phyloP scores from a whole-genome alignment of 2,888 invertebrate genomes.

The Morpho deidamia region DNA sequence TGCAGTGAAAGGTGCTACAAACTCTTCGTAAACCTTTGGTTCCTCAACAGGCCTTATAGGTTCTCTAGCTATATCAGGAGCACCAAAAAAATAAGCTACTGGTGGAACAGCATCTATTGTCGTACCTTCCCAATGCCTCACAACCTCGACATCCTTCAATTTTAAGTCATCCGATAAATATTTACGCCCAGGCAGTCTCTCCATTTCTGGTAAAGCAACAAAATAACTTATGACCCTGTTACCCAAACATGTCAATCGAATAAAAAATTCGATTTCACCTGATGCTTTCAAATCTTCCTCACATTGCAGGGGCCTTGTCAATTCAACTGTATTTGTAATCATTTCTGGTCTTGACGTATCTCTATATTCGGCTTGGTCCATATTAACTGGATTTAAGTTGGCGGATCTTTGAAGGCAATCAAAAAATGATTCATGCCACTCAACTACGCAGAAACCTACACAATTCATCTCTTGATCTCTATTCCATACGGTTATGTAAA shows the following conservation, averaged over 20 bases:
- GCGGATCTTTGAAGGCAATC: constrained; percentile 49
- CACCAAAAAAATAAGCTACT: constrained; percentile 63
- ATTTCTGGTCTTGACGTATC: constrained; percentile 54
- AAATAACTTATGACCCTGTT: constrained; percentile 59
- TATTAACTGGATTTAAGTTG: constrained; percentile 57
- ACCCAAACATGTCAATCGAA: constrained; percentile 60
- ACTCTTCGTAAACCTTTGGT: constrained; percentile 51
- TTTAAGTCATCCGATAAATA: constrained; percentile 60
- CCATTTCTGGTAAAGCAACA: constrained; percentile 65
- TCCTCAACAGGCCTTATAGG: constrained; percentile 53
- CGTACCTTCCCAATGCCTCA: constrained; percentile 69
- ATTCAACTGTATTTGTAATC: constrained; percentile 59
- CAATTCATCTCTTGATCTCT: constrained; percentile 64
- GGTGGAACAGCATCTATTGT: constrained; percentile 59
- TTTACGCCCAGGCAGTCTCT: constrained; percentile 64
- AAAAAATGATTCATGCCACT: constrained; percentile 65
- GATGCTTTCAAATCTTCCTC: constrained; percentile 66
- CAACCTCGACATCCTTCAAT: constrained; percentile 64
- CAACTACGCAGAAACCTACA: constrained; percentile 52
- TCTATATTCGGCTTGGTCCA: constrained; percentile 60
- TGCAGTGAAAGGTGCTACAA: constrained; percentile 56
- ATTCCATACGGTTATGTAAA: constrained; percentile 67
- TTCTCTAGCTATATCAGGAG: constrained; percentile 60
- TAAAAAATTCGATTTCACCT: constrained; percentile 60
- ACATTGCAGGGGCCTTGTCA: constrained; percentile 53